Percentiles rank a stretch among this genome's conserved stretches.
These are phyloP conservation scores for Ciona savignyi DNA, from an alignment of 23 tunicate species.

Conservation along the genomic window DNA sequence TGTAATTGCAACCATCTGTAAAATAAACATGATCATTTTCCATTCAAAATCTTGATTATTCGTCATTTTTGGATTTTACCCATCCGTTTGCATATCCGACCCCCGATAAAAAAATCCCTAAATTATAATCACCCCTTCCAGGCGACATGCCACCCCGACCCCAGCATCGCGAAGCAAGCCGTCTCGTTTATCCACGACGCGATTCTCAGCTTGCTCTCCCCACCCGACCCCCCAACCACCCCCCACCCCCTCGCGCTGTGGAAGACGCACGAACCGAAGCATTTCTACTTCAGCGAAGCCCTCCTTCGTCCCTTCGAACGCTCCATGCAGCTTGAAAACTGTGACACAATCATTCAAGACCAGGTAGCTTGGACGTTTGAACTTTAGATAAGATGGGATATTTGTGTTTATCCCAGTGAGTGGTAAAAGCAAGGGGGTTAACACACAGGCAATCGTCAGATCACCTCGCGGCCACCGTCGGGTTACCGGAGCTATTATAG, in stretches of 20 bases:
- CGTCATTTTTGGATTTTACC: no score
- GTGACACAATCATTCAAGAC: conserved; percentile 26
- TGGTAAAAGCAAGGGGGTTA: no score
- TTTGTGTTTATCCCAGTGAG: no score
- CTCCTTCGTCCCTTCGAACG: conserved; percentile 35
- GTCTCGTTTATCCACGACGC: conserved; percentile 28
- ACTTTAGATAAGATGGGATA: not conserved
- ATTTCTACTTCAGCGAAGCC: conserved; percentile 42
- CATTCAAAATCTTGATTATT: no score
- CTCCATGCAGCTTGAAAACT: conserved; percentile 37
- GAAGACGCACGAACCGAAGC: conserved; percentile 40
- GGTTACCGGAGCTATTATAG: no score
- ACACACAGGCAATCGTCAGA: no score
- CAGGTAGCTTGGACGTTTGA: conserved; percentile 10
- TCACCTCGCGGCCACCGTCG: no score
- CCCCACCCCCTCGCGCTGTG: conserved; percentile 25
- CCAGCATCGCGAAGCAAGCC: conserved; percentile 37
- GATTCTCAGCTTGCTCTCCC: conserved; percentile 18
- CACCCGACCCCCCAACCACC: not conserved
- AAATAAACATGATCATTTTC: no score
- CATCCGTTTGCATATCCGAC: no score
- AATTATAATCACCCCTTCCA: no score
- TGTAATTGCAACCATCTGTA: no score
- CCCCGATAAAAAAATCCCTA: no score
- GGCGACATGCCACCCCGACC: conserved; percentile 29